Evolutionary conservation across 2,797 vertebrate species (phyloP), one percentile per base, ranked within the genome.

Genomic region (Uromys caudimaculatus): DNA sequence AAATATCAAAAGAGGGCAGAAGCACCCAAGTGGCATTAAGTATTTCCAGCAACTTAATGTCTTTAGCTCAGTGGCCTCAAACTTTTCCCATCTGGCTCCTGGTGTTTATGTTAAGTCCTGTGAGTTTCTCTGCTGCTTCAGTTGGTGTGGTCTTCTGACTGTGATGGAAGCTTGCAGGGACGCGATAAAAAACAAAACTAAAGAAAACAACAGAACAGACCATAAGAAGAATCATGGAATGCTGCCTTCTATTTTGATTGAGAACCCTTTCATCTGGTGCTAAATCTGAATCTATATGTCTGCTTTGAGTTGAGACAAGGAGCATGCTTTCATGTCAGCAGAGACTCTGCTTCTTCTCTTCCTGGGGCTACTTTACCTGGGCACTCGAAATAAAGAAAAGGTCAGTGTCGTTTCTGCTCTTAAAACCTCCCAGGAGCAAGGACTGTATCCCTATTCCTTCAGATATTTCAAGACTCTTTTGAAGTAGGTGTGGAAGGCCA

Each of bases 401-500:
- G 54, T 32, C 21, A 24, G 21, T 14, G 38, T 21, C 21, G 58
- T 81, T 56, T 82, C 35, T 16, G 52, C n/a, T 54, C 21, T 82
- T 23, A 82, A 13, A 5, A 58, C 27, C 12, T 41, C 23, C 23
- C 79, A 82, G 23, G 79, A 82, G 54, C 79, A 82, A 82, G 23
- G n/a, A 23, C 54, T 82, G 54, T 41, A 58, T 58, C 35, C 13
- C 54, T 58, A 27, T 21, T 2, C 35, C 78, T 81, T 4, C 52
- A 81, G 52, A 38, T 35, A 52, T 16, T 4, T 1, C 16, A 29
- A 52, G 50, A 35, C 10, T 4, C 50, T 0, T 47, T 2, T 11
- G 32, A 78, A 54, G 77, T 32, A 79, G 9, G 32, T 6, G 29
- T 10, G 10, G 2, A 54, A n/a, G 77, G 29, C 50, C 32, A 21